Conservation (phyloP, 2,888 invertebrate genomes). For the Rhodophaea formosa region DNA sequence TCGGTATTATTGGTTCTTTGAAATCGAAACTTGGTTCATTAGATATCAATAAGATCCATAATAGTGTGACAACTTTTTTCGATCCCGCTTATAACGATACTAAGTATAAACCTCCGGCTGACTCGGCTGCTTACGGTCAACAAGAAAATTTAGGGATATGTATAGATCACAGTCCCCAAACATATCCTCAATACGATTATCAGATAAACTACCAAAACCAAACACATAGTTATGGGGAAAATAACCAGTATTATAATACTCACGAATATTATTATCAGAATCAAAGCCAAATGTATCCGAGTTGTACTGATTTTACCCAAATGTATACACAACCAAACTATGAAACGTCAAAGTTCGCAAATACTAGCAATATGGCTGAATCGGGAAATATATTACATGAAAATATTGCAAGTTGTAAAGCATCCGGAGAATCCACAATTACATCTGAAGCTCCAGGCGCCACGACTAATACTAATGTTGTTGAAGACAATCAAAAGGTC, state of each 20-base stretch:
- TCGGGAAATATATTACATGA: not conserved
- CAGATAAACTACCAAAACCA: constrained; percentile 22
- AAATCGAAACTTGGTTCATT: constrained; percentile 70
- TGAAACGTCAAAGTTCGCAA: constrained; percentile 5
- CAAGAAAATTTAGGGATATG: constrained; percentile 52
- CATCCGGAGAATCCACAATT: not conserved
- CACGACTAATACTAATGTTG: not conserved
- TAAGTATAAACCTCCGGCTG: constrained; percentile 35
- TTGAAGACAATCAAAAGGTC: not conserved
- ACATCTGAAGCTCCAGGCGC: not conserved
- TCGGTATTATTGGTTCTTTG: constrained; percentile 71
- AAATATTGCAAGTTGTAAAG: not conserved
- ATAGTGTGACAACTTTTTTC: constrained; percentile 71
- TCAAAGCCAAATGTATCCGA: constrained; percentile 22
- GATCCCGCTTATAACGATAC: constrained; percentile 66
- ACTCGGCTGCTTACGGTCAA: constrained; percentile 29
- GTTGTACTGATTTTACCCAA: constrained; percentile 13
- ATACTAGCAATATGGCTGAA: not conserved
- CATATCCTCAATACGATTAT: constrained; percentile 26
- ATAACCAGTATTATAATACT: constrained; percentile 22
- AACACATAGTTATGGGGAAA: constrained; percentile 16
- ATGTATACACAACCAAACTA: constrained; percentile 11
- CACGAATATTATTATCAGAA: constrained; percentile 23
- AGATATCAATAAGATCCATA: constrained; percentile 74
- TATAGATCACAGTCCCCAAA: constrained; percentile 38